phyloP scores from a whole-genome alignment of 2,797 vertebrate species.

The Rhinoraja longicauda region DNA sequence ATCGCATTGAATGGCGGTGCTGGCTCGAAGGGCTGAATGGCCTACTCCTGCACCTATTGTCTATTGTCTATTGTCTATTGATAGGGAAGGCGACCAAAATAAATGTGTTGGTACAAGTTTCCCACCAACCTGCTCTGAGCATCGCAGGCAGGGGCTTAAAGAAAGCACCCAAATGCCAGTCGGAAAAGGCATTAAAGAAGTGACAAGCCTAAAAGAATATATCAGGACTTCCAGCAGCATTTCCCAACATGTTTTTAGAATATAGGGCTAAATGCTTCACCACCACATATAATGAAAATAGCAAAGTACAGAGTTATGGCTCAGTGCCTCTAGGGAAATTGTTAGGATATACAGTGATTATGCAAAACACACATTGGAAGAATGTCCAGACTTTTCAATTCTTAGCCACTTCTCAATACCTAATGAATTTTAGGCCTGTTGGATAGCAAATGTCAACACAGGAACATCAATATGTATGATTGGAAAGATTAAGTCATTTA shows the following conservation, averaged over 20 bases:
- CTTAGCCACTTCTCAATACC: background rate
- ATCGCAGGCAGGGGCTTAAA: background rate
- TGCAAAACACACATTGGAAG: background rate
- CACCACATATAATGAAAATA: background rate
- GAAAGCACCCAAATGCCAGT: background rate
- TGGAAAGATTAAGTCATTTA: background rate
- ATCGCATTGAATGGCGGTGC: too few species aligned
- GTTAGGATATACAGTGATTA: background rate
- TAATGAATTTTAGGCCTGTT: background rate
- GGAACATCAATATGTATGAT: background rate
- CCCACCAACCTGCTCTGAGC: background rate
- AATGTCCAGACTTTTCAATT: background rate
- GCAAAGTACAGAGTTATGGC: background rate
- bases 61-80: too few species aligned
- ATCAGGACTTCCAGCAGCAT: background rate
- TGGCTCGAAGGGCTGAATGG: too few species aligned
- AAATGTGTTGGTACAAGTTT: background rate
- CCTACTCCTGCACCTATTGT: too few species aligned
- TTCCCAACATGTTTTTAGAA: background rate
- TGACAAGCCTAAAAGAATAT: background rate
- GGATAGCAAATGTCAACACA: background rate
- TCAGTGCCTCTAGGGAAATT: background rate
- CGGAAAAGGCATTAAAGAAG: background rate
- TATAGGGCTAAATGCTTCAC: background rate
- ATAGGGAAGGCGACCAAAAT: background rate